Conservation (phyloP, 2,888 invertebrate genomes). For the Diplolepis rosae region DNA sequence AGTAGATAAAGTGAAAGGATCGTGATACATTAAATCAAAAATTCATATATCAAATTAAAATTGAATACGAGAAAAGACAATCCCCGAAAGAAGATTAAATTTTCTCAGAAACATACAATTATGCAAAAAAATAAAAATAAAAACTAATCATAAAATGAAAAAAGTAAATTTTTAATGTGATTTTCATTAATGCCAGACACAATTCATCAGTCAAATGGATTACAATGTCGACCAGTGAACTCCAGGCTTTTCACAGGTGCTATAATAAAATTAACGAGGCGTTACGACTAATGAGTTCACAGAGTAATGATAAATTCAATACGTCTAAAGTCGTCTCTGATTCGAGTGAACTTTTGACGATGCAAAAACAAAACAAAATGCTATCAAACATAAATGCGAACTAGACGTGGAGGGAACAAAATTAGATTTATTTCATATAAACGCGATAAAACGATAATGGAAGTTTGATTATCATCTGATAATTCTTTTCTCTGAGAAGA, state of each 20-base stretch:
- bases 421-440: background rate
- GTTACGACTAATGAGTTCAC: constrained; percentile 19
- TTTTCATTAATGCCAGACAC: background rate
- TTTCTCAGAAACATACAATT: background rate
- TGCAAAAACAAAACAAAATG: background rate
- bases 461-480: background rate
- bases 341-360: constrained; percentile 9
- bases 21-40: background rate
- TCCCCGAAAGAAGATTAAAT: background rate
- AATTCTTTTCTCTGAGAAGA: background rate
- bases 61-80: background rate
- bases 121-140: background rate
- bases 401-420: background rate
- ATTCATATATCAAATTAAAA: background rate
- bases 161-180: background rate
- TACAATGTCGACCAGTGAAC: constrained; percentile 2
- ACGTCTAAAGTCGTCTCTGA: background rate
- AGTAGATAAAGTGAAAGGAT: background rate
- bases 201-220: background rate
- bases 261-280: constrained; percentile 1
- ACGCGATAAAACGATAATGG: background rate
- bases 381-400: constrained; percentile 2
- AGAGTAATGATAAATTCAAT: constrained; percentile 14
- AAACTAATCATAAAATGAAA: background rate
- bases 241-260: background rate